Evolutionary conservation across 2,888 invertebrate genomes (phyloP), one percentile per base, ranked within the genome.

Genomic region (Tetramorium bicarinatum): DNA sequence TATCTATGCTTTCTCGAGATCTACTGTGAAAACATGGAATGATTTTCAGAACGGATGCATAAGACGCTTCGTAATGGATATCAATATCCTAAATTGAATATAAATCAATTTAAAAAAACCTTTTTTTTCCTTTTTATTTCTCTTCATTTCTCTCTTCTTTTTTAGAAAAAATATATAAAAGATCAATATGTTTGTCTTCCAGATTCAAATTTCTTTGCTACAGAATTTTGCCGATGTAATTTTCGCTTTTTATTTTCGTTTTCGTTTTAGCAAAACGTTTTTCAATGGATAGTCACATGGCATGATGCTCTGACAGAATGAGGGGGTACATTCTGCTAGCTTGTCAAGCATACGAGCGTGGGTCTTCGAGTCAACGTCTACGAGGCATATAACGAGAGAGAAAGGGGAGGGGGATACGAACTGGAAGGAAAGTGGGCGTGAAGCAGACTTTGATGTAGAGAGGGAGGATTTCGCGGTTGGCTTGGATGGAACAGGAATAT

Each of bases 401-500:
- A 34, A 4, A 34, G 29, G 29, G 29, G 29, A 4, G 4, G 4
- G 82, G 67, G 82, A 85, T 87, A 86, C 84, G 82, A 69, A 82
- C 86, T 87, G 82, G 86, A 83, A 85, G 88, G 79, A 91, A 93
- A 93, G 89, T 88, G 87, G 89, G 88, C 90, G 92, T 92, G 88
- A 91, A 92, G 89, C 89, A 85, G 91, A 89, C 91, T 91, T 90
- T 87, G 90, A 92, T 87, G 91, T 88, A 86, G 89, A 89, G 89
- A 87, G 88, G 86, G 87, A 89, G 88, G 89, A 92, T 91, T 91
- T 91, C 87, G 91, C 84, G 91, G 92, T 86, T 75, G 82, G 86
- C 81, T 85, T 82, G 88, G 87, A 92, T 92, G 85, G 88, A 91
- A 89, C 90, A 90, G 90, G 87, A 90, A 92, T 92, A 92, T 92